A percentile compares a stretch with the other conserved stretches of the same genome.
phyloP scores from a whole-genome alignment of 1,140 invertebrate genomes.

The Brachionus calyciflorus region DNA sequence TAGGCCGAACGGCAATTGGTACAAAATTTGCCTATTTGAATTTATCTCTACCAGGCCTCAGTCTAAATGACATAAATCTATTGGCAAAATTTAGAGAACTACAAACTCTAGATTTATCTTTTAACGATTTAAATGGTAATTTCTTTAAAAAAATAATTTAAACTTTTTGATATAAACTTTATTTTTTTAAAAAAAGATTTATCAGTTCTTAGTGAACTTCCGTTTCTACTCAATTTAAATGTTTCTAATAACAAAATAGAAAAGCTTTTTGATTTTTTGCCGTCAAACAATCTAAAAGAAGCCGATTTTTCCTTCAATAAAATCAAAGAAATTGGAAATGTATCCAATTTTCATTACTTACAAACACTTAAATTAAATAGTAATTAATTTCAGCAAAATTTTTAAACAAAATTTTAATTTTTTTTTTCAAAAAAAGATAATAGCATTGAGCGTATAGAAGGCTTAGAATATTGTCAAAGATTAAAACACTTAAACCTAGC shows the following conservation, averaged over 20 bases:
- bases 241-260: conserved; percentile 58
- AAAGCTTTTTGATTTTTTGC: conserved; percentile 55
- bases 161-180: background rate
- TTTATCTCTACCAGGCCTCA: conserved; percentile 51
- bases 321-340: conserved; percentile 55
- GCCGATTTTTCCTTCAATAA: conserved; percentile 58
- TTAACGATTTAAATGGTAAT: background rate
- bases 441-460: too few relatives aligned
- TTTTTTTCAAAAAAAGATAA: too few relatives aligned
- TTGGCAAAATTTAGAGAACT: conserved; percentile 44
- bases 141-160: background rate
- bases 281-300: conserved; percentile 55
- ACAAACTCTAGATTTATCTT: conserved; percentile 35
- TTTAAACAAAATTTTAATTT: too few relatives aligned
- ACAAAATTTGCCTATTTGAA: conserved; percentile 56
- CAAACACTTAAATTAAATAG: conserved; percentile 55
- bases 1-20: conserved; percentile 58
- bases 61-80: background rate
- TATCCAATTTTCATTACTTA: conserved; percentile 55
- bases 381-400: too few relatives aligned
- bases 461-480: too few relatives aligned
- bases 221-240: conserved; percentile 55
- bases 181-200: too few relatives aligned
- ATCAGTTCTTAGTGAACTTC: conserved; percentile 53
- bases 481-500: too few relatives aligned